A percentile compares a stretch with the other conserved stretches of the same genome.
phyloP scores from a whole-genome alignment of 1,140 invertebrate genomes.

The Hylyphantes graminicola region DNA sequence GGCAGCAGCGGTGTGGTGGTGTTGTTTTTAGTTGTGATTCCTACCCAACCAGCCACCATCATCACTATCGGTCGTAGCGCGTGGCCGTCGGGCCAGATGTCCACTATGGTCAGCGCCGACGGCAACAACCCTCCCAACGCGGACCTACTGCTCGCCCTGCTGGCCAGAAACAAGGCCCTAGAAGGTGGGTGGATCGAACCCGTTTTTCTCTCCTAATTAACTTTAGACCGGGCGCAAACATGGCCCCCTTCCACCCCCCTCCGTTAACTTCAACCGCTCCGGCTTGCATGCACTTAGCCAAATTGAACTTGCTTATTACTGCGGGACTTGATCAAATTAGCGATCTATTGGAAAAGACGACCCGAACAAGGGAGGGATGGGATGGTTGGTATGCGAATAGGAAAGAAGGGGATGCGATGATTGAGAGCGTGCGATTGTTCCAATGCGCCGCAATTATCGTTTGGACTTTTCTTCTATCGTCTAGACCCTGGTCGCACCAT shows the following conservation, averaged over 20 bases:
- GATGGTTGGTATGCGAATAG: conserved; percentile 15
- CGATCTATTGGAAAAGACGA: conserved; percentile 55
- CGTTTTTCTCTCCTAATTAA: conserved; percentile 46
- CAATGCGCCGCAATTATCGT: conserved; percentile 55
- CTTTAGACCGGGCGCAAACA: conserved; percentile 30
- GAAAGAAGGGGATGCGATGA: conserved; percentile 45
- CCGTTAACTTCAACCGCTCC: not conserved
- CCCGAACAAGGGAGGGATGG: too few relatives aligned
- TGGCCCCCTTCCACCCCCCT: not conserved
- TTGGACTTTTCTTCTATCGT: not conserved
- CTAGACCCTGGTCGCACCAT: too few relatives aligned
- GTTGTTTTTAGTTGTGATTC: conserved; percentile 6
- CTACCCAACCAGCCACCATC: conserved; percentile 28
- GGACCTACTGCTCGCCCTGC: conserved; percentile 83
- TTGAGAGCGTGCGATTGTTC: conserved; percentile 57
- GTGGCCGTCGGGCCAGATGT: conserved; percentile 37
- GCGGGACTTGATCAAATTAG: conserved; percentile 60
- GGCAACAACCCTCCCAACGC: conserved; percentile 73
- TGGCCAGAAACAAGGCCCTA: conserved; percentile 86
- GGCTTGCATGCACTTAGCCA: conserved; percentile 59
- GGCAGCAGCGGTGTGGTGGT: not conserved
- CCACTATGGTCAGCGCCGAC: conserved; percentile 60
- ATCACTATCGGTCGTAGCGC: conserved; percentile 28
- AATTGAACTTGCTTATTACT: conserved; percentile 61
- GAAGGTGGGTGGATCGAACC: conserved; percentile 76